These are phyloP conservation scores for Platysternon megacephalum DNA, from an alignment of 2,113 vertebrate species.

Conservation along the genomic window DNA sequence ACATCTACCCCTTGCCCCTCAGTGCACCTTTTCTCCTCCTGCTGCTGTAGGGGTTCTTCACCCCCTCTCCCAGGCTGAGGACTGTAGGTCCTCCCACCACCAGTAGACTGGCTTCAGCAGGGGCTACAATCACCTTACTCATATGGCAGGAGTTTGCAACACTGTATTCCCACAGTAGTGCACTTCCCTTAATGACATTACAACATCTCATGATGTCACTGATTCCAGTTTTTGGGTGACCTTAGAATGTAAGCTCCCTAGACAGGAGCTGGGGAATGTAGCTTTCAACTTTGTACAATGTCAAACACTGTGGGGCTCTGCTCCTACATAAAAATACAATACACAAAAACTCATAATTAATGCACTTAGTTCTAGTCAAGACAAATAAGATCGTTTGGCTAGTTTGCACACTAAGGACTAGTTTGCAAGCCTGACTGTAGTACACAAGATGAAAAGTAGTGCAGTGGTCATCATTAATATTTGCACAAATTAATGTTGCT, in stretches of 20 bases:
- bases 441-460: neutral
- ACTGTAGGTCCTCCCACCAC: neutral
- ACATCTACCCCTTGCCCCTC: neutral
- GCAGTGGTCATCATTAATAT: neutral
- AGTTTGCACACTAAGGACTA: accelerated
- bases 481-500: neutral
- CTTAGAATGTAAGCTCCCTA: neutral
- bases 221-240: neutral
- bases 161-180: neutral
- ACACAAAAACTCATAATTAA: neutral
- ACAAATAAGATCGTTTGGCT: neutral
- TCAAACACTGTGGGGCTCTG: neutral
- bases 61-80: neutral
- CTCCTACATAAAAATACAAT: neutral
- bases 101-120: neutral
- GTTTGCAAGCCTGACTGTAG: neutral
- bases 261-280: neutral
- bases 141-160: neutral
- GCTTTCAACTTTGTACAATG: neutral
- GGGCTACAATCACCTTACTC: neutral
- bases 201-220: neutral
- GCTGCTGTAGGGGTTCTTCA: neutral
- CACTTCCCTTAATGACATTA: neutral
- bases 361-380: neutral
- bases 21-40: neutral